Conservation (phyloP, 1,140 invertebrate species). For the Penaeus chinensis region DNA sequence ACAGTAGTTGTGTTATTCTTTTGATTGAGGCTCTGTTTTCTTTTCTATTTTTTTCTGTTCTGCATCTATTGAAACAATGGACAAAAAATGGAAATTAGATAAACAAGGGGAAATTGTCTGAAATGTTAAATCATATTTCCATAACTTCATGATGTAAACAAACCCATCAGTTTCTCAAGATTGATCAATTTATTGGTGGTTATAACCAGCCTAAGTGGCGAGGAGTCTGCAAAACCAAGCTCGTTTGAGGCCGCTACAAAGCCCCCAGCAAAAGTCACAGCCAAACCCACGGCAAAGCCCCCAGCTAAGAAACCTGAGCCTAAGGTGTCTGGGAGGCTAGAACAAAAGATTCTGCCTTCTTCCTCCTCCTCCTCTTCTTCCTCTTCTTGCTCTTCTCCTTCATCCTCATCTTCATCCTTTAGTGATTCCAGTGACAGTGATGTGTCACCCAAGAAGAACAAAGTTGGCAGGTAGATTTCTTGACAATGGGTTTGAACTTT, state of each 20-base stretch:
- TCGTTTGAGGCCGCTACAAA: background rate
- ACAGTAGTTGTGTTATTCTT: no score
- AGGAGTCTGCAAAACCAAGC: constrained; percentile 26
- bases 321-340: constrained; percentile 34
- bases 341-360: constrained; percentile 48
- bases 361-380: constrained; percentile 36
- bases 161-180: no score
- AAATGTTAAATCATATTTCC: no score
- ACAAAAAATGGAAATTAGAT: no score
- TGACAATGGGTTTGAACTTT: background rate
- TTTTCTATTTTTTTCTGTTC: no score
- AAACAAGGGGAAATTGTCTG: no score
- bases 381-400: constrained; percentile 35
- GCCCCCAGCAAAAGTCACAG: background rate
- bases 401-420: constrained; percentile 42
- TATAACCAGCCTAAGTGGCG: constrained; percentile 38
- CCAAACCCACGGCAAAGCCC: background rate
- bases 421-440: constrained; percentile 56
- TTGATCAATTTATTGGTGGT: constrained; percentile 5
- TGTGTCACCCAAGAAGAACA: constrained; percentile 46
- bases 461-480: constrained; percentile 46
- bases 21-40: no score
- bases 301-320: constrained; percentile 11
- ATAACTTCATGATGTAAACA: no score
- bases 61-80: no score